phyloP scores from a whole-genome alignment of 1,140 invertebrate genomes.

The Megalonaias nervosa region DNA sequence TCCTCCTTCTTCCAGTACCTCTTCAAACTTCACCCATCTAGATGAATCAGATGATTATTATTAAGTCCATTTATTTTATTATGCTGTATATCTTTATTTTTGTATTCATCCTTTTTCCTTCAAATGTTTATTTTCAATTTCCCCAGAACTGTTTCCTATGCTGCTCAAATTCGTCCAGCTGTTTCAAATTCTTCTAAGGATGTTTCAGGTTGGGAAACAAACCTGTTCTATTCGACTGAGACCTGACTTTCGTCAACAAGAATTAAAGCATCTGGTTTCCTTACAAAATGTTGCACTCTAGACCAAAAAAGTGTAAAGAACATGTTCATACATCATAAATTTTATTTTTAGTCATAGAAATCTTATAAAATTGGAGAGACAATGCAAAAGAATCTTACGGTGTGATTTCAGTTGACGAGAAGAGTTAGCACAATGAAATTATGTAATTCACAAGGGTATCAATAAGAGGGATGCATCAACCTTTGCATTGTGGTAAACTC shows the following conservation, averaged over 20 bases:
- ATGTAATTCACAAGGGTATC: background rate
- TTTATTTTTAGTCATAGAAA: background rate
- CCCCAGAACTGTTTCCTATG: background rate
- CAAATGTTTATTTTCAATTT: background rate
- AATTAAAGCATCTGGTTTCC: no score
- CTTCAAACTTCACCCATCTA: slow-evolving; percentile 74
- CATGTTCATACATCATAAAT: background rate
- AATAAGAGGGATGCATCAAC: background rate
- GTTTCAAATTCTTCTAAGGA: background rate
- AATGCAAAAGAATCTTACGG: background rate
- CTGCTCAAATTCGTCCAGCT: background rate
- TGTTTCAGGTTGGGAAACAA: background rate
- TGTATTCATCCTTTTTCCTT: background rate
- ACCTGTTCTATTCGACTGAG: background rate
- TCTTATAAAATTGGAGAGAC: background rate
- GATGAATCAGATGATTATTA: slow-evolving; percentile 2
- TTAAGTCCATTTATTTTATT: background rate
- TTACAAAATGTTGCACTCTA: no score
- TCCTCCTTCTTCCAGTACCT: slow-evolving; percentile 70
- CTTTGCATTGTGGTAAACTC: background rate
- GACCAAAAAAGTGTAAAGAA: no score
- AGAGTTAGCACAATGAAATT: background rate
- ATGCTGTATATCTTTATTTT: background rate
- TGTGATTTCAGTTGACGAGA: background rate
- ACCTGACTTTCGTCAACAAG: no score